Percentiles rank a stretch among this genome's conserved stretches.
phyloP scores from a whole-genome alignment of 2,113 vertebrate genomes.

The Lontra canadensis region DNA sequence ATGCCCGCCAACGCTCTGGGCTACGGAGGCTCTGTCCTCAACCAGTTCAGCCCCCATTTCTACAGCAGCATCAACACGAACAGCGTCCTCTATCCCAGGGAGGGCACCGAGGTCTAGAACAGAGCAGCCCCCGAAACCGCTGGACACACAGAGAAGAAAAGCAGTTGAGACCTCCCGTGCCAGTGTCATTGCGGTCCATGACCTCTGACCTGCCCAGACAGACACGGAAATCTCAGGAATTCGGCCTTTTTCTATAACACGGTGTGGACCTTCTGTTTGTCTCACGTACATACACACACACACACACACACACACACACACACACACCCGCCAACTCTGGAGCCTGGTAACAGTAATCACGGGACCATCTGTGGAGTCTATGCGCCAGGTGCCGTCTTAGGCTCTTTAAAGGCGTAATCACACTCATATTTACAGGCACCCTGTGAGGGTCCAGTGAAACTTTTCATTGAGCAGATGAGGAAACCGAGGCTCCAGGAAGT shows the following conservation, averaged over 20 bases:
- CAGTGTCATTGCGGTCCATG: background rate
- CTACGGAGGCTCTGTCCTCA: slow-evolving; percentile 90
- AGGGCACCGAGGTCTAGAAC: slow-evolving; percentile 93
- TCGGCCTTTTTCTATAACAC: background rate
- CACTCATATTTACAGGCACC: background rate
- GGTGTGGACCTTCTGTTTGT: background rate
- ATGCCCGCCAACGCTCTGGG: slow-evolving; percentile 86
- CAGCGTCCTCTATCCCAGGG: slow-evolving; percentile 90
- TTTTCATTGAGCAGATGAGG: background rate
- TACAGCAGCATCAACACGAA: slow-evolving; percentile 88
- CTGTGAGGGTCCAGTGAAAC: background rate
- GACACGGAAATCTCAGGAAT: background rate
- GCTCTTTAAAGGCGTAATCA: background rate
- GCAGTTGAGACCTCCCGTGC: background rate
- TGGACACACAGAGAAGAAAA: background rate
- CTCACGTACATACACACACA: background rate
- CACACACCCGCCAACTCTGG: background rate
- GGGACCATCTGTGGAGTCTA: background rate
- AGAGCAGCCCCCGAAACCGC: background rate
- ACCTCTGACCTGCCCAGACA: background rate
- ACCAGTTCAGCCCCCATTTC: slow-evolving; percentile 93
- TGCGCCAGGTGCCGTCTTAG: background rate
- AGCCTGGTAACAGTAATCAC: background rate
- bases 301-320: background rate
- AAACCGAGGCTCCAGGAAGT: background rate